These are phyloP conservation scores for Matsumurasca onukii DNA, from an alignment of 1,140 invertebrate species.

Conservation along the genomic window DNA sequence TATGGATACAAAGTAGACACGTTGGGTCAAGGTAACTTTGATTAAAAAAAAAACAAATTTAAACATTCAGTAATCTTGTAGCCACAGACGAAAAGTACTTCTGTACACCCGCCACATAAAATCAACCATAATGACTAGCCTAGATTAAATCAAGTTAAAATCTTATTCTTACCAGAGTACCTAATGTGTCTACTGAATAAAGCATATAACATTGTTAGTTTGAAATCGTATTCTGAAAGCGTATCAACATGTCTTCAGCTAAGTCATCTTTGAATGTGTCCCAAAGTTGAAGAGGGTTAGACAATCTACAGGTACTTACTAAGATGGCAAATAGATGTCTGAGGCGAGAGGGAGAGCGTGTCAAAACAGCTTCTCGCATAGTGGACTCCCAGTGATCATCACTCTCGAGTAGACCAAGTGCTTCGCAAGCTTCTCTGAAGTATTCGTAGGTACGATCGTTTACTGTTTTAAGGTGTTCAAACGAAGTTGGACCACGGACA, in stretches of 20 bases:
- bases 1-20: too few relatives aligned
- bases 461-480: slow-evolving; percentile 47
- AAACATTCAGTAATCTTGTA: too few relatives aligned
- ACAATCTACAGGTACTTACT: background rate
- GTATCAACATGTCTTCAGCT: background rate
- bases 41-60: too few relatives aligned
- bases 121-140: too few relatives aligned
- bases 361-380: background rate
- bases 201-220: too few relatives aligned
- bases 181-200: too few relatives aligned
- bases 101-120: too few relatives aligned
- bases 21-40: too few relatives aligned
- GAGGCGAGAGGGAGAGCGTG: background rate
- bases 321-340: slow-evolving; percentile 7
- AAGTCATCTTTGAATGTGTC: background rate
- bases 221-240: too few relatives aligned
- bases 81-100: too few relatives aligned
- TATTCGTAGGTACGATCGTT: slow-evolving; percentile 42
- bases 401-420: slow-evolving; percentile 44
- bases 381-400: slow-evolving; percentile 44
- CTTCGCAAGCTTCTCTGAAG: slow-evolving; percentile 44
- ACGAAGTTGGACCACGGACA: slow-evolving; percentile 48
- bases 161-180: too few relatives aligned
- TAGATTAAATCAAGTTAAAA: too few relatives aligned
- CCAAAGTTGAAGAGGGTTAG: slow-evolving; percentile 1